Conservation (phyloP, 2,113 vertebrate genomes). For the Neotoma lepida region DNA sequence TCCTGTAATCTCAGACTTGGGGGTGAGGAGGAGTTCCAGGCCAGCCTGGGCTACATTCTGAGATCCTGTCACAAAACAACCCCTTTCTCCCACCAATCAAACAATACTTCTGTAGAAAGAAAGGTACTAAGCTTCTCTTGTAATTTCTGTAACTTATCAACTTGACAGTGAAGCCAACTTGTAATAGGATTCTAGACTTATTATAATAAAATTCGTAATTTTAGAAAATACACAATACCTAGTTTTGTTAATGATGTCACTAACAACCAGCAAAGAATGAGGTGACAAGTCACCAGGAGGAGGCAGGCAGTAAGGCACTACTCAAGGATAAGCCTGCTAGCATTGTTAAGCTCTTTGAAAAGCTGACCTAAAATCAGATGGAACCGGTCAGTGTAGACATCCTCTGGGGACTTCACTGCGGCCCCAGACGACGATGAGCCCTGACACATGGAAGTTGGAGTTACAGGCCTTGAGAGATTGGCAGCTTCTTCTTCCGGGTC, state of each 20-base stretch:
- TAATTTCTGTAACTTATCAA: constrained; percentile 34
- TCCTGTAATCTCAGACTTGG: neutral
- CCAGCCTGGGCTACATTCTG: neutral
- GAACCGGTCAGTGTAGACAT: constrained; percentile 92
- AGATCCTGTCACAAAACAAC: neutral
- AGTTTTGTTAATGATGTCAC: constrained; percentile 32
- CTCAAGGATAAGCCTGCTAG: neutral
- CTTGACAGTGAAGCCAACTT: constrained; percentile 13
- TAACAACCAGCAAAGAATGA: neutral
- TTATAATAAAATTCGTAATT: neutral
- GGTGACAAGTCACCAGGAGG: neutral
- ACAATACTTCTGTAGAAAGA: neutral
- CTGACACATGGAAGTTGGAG: constrained; percentile 95
- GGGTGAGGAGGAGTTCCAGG: neutral
- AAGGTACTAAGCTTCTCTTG: constrained; percentile 6
- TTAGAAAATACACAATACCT: neutral
- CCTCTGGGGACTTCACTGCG: constrained; percentile 92
- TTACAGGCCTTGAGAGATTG: constrained; percentile 94
- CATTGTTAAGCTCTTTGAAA: neutral
- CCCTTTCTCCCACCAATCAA: neutral
- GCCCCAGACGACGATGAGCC: constrained; percentile 86
- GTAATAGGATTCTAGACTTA: constrained; percentile 30
- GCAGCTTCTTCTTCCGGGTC: constrained; percentile 90
- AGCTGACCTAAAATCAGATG: constrained; percentile 93
- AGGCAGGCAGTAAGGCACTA: neutral